Evolutionary conservation across 2,888 invertebrate species (phyloP), one percentile per base, ranked within the genome.

Genomic region (Hyles lineata): DNA sequence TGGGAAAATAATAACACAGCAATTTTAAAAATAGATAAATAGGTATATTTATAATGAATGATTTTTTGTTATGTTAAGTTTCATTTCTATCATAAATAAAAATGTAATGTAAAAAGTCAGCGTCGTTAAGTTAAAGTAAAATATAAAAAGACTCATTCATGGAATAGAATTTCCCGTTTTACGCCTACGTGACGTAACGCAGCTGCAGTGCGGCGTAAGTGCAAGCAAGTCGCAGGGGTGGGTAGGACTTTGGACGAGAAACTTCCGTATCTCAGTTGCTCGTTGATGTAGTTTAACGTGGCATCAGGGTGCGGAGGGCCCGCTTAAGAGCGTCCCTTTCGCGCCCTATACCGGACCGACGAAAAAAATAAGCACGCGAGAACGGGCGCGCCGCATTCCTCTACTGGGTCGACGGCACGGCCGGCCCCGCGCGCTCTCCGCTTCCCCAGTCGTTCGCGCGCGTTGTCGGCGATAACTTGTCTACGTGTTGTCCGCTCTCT

Each of bases 381-480:
- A 92, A 90, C 90, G 87, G 88, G 90, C 92, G 88, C 89, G 92
- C 90, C 91, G 89, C 93, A 92, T 92, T 92, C 92, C 92, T 87
- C 89, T 89, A 90, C 90, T 91, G 88, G 92, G 92, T 91, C 92
- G 92, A 88, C 92, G 86, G 88, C 87, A 84, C 87, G 87, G 82
- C 82, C 59, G 72, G 83, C 86, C 81, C 85, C 81, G 78, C 85
- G 77, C 77, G 74, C 74, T 71, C 74, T 78, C 75, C 75, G 75
- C 77, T 78, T 75, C 77, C 78, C 72, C 90, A 93, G 93, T 94
- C 87, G 88, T 90, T 90, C 90, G 91, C 92, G 92, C 90, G 93
- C 93, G 90, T 90, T 86, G 85, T 83, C 81, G 78, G 87, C 81
- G 89, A 81, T 84, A 83, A 82, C 87, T 88, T 73, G 91, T 88